Conservation (phyloP, 2,113 vertebrate genomes). For the Tiliqua scincoides region DNA sequence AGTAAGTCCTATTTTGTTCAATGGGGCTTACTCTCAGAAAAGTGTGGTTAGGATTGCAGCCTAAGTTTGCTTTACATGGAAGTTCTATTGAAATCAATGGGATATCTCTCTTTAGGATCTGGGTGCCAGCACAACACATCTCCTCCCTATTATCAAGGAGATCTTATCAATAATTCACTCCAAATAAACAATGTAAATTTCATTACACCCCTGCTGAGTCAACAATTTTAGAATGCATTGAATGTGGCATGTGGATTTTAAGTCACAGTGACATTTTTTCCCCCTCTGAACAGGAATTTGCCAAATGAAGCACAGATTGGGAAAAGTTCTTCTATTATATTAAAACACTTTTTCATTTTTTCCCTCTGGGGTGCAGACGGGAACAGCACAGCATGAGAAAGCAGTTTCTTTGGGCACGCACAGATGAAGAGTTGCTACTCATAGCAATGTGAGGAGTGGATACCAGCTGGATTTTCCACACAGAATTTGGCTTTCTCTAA, state of each 20-base stretch:
- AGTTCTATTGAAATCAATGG: neutral
- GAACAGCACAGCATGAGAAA: neutral
- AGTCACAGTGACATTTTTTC: neutral
- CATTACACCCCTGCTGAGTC: neutral
- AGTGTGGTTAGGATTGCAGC: too few species aligned
- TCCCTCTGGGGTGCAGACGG: neutral
- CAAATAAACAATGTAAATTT: slow-evolving; percentile 1
- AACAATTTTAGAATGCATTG: neutral
- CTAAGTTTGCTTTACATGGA: neutral
- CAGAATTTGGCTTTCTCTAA: too few species aligned
- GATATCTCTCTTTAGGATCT: neutral
- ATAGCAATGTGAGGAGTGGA: neutral
- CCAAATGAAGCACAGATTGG: neutral
- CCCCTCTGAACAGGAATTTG: neutral
- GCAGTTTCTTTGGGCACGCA: neutral
- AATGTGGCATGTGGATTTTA: neutral
- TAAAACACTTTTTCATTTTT: neutral
- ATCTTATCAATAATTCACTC: neutral
- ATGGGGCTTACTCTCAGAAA: too few species aligned
- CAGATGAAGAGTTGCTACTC: neutral
- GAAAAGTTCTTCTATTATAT: neutral
- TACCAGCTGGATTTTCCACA: neutral
- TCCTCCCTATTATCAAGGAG: neutral
- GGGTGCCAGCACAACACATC: neutral
- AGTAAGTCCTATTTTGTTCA: too few species aligned